phyloP scores from a whole-genome alignment of 2,113 vertebrate species.

The Tachycineta bicolor region DNA sequence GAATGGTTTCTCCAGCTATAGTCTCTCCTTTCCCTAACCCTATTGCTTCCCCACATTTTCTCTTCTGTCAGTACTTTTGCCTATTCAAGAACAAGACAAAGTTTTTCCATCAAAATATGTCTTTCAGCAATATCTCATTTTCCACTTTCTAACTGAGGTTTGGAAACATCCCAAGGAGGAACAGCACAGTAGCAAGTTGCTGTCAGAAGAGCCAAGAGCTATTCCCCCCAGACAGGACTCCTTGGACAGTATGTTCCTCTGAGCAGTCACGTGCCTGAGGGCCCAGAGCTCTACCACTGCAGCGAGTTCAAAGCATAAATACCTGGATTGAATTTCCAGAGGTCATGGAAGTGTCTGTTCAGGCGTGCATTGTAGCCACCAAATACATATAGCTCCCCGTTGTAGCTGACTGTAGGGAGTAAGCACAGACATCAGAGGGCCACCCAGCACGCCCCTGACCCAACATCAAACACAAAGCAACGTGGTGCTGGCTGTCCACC shows the following conservation, averaged over 20 bases:
- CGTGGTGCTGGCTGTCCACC: neutral
- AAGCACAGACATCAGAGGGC: neutral
- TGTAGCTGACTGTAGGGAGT: constrained; percentile 87
- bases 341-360: constrained; percentile 96
- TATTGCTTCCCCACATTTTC: neutral
- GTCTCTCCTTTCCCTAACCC: neutral
- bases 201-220: neutral
- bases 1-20: neutral
- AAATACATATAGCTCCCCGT: constrained; percentile 94
- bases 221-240: neutral
- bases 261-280: neutral
- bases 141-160: neutral
- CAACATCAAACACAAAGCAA: neutral
- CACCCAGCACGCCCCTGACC: neutral
- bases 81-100: neutral
- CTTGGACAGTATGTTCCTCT: neutral
- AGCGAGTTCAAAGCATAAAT: constrained; percentile 6
- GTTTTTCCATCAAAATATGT: neutral
- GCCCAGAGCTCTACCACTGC: neutral
- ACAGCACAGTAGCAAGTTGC: neutral
- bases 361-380: constrained; percentile 96
- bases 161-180: neutral
- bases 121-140: neutral
- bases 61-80: neutral
- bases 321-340: constrained; percentile 99